Evolutionary conservation across 2,797 vertebrate species (phyloP).

Genomic region (Zenarchopterus dispar): DNA sequence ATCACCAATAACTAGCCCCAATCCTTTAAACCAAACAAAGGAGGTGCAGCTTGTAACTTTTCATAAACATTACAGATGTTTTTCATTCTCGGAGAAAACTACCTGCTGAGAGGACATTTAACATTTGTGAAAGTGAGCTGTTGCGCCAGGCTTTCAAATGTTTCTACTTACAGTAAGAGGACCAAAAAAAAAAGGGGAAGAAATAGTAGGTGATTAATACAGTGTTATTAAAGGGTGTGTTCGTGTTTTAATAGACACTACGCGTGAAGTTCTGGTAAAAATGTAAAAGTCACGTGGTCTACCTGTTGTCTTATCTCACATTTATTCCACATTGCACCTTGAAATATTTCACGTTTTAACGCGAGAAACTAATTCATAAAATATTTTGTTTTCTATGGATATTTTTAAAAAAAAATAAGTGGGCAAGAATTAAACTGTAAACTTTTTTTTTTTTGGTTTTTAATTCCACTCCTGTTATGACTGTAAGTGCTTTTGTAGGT

Average conservation of each 20-base stretch:
- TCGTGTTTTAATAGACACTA: slow-evolving; percentile 2
- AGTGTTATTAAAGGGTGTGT: slow-evolving; percentile 15
- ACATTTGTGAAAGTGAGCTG: too few relatives aligned
- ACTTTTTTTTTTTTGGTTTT: background rate
- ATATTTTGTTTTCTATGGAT: slow-evolving; percentile 22
- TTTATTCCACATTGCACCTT: slow-evolving; percentile 23
- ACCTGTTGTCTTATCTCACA: slow-evolving; percentile 8
- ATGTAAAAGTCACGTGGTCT: slow-evolving; percentile 6
- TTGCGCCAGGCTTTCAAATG: too few relatives aligned
- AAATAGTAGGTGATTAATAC: slow-evolving; percentile 10
- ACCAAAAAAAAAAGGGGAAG: background rate
- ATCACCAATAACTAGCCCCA: background rate
- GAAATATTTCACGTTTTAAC: slow-evolving; percentile 7
- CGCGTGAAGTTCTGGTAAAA: slow-evolving; percentile 3
- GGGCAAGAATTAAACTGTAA: background rate
- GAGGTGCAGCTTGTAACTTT: background rate
- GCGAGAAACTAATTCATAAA: slow-evolving; percentile 20
- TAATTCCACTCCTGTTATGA: slow-evolving; percentile 2
- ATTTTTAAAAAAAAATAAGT: background rate
- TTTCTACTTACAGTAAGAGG: background rate
- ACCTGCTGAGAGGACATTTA: too few relatives aligned
- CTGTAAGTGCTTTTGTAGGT: background rate
- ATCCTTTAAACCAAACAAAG: background rate
- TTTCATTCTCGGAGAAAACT: too few relatives aligned
- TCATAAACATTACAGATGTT: background rate